These are phyloP conservation scores for Falco novaeseelandiae DNA, from an alignment of 2,797 vertebrate genomes.

Conservation along the genomic window DNA sequence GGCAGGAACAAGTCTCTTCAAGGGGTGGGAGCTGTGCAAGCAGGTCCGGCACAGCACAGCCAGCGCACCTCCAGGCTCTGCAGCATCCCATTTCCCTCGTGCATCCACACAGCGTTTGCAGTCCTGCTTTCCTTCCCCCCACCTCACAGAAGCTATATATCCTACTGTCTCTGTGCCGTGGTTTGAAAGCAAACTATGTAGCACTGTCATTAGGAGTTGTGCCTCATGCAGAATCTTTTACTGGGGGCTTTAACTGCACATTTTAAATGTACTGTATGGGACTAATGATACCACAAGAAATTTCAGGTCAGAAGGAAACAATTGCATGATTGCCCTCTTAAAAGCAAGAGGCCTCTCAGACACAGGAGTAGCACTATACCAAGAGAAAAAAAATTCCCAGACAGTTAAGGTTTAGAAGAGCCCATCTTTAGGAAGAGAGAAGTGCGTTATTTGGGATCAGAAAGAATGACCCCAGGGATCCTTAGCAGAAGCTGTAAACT, in stretches of 20 bases:
- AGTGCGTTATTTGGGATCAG: neutral
- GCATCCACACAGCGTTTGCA: neutral
- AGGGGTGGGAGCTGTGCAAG: neutral
- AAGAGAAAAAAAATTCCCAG: neutral
- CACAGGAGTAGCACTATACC: neutral
- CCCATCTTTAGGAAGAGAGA: neutral
- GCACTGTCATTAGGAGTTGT: neutral
- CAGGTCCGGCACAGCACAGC: neutral
- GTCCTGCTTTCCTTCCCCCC: neutral
- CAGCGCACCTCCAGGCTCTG: fast-evolving
- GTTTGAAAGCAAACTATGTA: neutral
- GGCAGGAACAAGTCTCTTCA: neutral
- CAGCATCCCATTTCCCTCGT: fast-evolving
- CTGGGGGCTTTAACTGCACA: neutral
- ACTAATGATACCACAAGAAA: neutral
- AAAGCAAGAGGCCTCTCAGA: neutral
- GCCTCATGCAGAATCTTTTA: neutral
- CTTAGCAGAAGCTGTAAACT: conserved; percentile 20
- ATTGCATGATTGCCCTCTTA: neutral
- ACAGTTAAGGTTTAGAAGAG: neutral
- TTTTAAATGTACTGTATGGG: neutral
- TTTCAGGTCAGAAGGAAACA: neutral
- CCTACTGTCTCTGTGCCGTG: neutral
- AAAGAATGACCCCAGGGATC: conserved; percentile 12
- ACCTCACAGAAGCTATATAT: neutral